Evolutionary conservation across 2,797 vertebrate species (phyloP), one percentile per base, ranked within the genome.

Genomic region (Gymnothorax javanicus): DNA sequence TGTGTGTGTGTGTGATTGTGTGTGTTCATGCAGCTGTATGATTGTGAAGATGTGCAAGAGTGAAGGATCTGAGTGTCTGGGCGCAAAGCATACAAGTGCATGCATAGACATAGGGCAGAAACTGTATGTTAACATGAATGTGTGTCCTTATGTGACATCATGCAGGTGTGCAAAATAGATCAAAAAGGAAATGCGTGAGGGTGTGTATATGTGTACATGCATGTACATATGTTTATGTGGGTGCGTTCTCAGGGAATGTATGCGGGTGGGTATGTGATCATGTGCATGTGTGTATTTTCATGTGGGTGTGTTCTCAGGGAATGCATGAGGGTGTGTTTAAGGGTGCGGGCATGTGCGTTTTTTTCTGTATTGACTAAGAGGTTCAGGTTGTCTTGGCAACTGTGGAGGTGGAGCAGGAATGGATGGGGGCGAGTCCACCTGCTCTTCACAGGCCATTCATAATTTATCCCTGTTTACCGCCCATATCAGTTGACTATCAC

Each of bases 381-480:
- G 15, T 33, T 52, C 43, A 43, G 71, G 73, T 77, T 52, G 73
- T 77, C 43, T 77, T 77, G 33, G 73, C 8, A 43, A 77, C 73
- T 8, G 73, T 20, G 73, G 43, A 20, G 33, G 73, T 33, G 43
- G 73, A 43, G 73, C 43, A 5, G 15, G 73, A 7, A 50, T 17
- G 73, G 43, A 52, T 27, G 57, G 56, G 58, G 82, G 33, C n/a
- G 57, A n/a, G 56, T 9, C 81, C 33, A 43, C 73, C 73, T 50
- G 54, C 82, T 83, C 54, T 57, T 59, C 82, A 83, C 15, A 25
- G 25, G 56, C 52, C 81, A 56, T 82, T 82, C 81, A 27, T 58
- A 82, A 82, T 82, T 82, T 58, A 82, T 82, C 82, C 57, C 13
- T 59, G 56, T 25, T 82, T 33, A 43, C 17, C 56, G 13, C 56